Evolutionary conservation across 2,797 vertebrate species (phyloP), one percentile per base, ranked within the genome.

Genomic region (Artibeus lituratus): DNA sequence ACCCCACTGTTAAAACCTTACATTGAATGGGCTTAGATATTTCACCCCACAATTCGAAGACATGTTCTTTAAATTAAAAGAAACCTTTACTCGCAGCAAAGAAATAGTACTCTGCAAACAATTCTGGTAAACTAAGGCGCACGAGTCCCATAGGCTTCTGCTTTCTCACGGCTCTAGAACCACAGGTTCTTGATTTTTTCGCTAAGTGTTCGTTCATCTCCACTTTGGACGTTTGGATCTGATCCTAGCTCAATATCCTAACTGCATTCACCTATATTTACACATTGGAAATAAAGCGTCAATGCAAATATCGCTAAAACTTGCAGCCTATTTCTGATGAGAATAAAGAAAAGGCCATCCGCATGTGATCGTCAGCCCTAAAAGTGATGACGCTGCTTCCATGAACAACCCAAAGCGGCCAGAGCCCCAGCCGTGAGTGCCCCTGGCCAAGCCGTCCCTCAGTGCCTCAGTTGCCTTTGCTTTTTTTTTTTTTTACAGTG

Each of bases 401-500:
- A 18, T 1, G 0, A 53, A 59, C 42, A 15, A 7, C 44, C 72
- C 51, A 15, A 24, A 53, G 84, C 69, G 11, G 74, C 18, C 39
- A 7, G 57, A 35, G 7, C n/a, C 26, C 12, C 70, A n/a, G 93
- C 49, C 1, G 78, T 1, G 8, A 51, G 69, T 39, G 82, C 53
- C 49, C 4, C 37, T 74, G 77, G 47, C n/a, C 12, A 49, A 51
- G 55, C 77, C 3, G 24, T 9, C 57, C 83, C 88, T 73, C 53
- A 29, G 15, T 15, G 90, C 87, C 87, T 78, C 94, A 5, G 57
- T 37, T 59, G 92, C 80, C 49, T 92, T 26, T 57, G 55, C 93
- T 26, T 92, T 70, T 96, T 96, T 96, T 10, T 92, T 80, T 96
- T 96, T 96, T 11, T 39, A 37, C 82, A 95, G 95, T 96, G 96